Evolutionary conservation across 30 jellyfish, hydroid and myxozoan genomes (phyloP), one percentile per base, ranked within the genome.

Genomic region (Pelagia noctiluca): DNA sequence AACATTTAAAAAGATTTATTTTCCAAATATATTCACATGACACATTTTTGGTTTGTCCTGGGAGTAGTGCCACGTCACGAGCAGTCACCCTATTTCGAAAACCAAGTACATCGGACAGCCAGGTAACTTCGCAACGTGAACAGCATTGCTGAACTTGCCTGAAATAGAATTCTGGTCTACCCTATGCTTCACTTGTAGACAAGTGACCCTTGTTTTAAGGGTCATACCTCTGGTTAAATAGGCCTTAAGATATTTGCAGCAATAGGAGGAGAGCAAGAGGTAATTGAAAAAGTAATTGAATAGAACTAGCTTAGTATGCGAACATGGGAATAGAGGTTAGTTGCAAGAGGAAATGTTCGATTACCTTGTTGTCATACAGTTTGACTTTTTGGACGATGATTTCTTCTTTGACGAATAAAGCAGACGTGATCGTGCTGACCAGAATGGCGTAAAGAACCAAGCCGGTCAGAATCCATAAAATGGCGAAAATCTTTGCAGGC

Each of bases 391-490:
- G 57, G 22, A 50, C 36, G 37, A 82, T 53, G 0, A 82, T 33
- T 37, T 82, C 73, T 26, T 82, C 80, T 34, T 82, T 52, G 4
- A 52, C 82, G 54, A 5, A 25, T 19, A 82, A 21, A 5, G 92
- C 78, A 24, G 92, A 19, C 1, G 78, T 82, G 30, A 82, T 24
- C 19, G 79, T 83, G 75, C 92, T 53, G 34, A 76, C 77, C 26
- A 82, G 75, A 48, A 82, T 82, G 3, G 92, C 92, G 47, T 66
- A 82, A 29, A 82, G 38, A 18, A 71, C 71, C 11, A 82, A 65
- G 5, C 92, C 92, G 46, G 49, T 30, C 29, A 82, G 63, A 22
- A 61, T 82, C 92, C 92, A 82, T 12, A 60, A 30, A 7, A 82
- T 12, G 1, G 92, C 26, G 46, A 82, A 82, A 0, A 50, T 3